A percentile compares a stretch with the other conserved stretches of the same genome.
Evolutionary conservation across 2,888 invertebrate species (phyloP).

Genomic region (Apantesis nais): DNA sequence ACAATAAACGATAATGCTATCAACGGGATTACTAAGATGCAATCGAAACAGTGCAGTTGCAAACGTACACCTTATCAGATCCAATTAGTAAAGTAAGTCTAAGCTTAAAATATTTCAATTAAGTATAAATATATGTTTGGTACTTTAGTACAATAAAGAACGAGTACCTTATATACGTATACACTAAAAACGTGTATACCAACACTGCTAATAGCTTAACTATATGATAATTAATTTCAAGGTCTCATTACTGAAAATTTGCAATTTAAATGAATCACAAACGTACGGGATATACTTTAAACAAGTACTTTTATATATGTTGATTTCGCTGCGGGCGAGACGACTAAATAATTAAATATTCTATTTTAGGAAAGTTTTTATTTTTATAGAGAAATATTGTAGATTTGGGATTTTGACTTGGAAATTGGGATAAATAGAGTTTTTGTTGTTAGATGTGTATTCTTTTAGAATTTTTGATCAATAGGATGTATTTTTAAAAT

Average conservation of each 20-base stretch:
- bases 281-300: background rate
- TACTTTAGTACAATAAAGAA: conserved; percentile 20
- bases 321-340: background rate
- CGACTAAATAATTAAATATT: background rate
- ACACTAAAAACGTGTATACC: background rate
- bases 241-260: conserved; percentile 6
- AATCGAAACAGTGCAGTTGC: conserved; percentile 36
- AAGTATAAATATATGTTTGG: conserved; percentile 62
- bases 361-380: too few species aligned
- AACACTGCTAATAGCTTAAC: background rate
- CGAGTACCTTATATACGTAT: background rate
- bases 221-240: background rate
- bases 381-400: too few species aligned
- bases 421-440: too few species aligned
- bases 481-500: too few species aligned
- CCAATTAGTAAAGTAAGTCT: conserved; percentile 58
- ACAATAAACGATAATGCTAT: conserved; percentile 51
- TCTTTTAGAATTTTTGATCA: too few species aligned
- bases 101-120: conserved; percentile 64
- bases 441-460: too few species aligned
- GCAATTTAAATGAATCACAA: conserved; percentile 7
- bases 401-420: too few species aligned
- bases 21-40: conserved; percentile 52
- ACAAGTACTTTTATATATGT: background rate
- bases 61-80: conserved; percentile 55